Conservation (phyloP, 2,888 invertebrate genomes). For the Dorcus hopei region DNA sequence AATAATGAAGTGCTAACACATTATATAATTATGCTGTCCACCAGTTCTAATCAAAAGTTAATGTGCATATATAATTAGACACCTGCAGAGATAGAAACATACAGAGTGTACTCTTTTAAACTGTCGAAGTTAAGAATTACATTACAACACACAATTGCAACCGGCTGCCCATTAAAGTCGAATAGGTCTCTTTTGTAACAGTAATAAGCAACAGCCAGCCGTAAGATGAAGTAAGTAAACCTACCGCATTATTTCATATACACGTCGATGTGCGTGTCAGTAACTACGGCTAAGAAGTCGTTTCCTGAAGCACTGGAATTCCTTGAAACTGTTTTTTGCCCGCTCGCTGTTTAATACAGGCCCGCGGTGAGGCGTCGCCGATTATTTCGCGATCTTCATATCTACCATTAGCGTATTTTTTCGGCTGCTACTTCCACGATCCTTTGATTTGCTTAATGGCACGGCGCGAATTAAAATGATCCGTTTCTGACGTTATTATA, state of each 20-base stretch:
- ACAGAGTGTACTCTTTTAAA: too few species aligned
- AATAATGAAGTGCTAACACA: too few species aligned
- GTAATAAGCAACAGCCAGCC: background rate
- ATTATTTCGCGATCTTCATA: background rate
- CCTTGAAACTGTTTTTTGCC: background rate
- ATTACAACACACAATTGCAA: too few species aligned
- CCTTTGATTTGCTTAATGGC: background rate
- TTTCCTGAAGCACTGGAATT: slow-evolving; percentile 1
- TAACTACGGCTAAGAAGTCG: background rate
- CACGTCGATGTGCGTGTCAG: background rate
- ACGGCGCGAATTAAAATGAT: background rate
- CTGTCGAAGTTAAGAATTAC: too few species aligned
- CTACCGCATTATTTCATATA: slow-evolving; percentile 1
- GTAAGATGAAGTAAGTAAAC: background rate
- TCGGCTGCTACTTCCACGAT: background rate
- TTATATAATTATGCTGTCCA: too few species aligned
- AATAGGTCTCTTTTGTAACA: background rate
- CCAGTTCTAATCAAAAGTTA: too few species aligned
- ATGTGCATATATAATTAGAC: too few species aligned
- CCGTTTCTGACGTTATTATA: background rate
- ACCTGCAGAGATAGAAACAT: too few species aligned
- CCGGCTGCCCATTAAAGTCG: too few species aligned
- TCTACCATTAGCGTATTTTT: background rate
- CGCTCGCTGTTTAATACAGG: background rate
- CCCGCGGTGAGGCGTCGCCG: background rate